Evolutionary conservation across 2,797 vertebrate genomes (phyloP).

Genomic region (Gymnothorax javanicus): DNA sequence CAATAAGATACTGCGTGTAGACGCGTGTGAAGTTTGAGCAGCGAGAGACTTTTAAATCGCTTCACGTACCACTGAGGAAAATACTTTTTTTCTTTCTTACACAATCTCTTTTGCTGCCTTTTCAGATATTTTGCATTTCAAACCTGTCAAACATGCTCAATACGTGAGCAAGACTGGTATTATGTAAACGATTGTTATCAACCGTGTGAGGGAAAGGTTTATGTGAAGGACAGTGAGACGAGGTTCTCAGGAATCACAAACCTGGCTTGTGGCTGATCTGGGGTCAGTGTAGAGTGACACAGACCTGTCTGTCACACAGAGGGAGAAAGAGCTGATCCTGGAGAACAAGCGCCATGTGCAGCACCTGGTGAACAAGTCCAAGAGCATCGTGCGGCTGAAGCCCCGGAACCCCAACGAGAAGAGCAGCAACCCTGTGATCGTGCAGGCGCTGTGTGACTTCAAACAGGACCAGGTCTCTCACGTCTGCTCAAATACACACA

Average conservation of each 20-base stretch:
- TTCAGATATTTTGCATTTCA: not conserved
- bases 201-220: not conserved
- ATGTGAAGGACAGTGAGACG: not conserved
- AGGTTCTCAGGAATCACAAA: not conserved
- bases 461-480: slow-evolving; percentile 89
- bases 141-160: not conserved
- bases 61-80: not conserved
- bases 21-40: too few species aligned
- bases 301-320: not conserved
- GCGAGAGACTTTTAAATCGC: not conserved
- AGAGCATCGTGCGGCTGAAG: slow-evolving; percentile 88
- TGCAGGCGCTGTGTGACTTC: slow-evolving; percentile 92
- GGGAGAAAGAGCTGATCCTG: slow-evolving; percentile 39
- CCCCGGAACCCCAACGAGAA: slow-evolving; percentile 90
- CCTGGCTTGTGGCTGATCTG: not conserved
- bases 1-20: not conserved
- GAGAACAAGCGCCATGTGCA: slow-evolving; percentile 89
- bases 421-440: slow-evolving; percentile 76
- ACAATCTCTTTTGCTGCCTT: not conserved
- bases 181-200: not conserved
- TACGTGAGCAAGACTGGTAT: not conserved
- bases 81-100: not conserved
- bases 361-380: slow-evolving; percentile 86
- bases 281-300: not conserved
- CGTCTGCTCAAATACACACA: not conserved